Evolutionary conservation across 2,888 invertebrate species (phyloP), one percentile per base, ranked within the genome.

Genomic region (Galeopsomyia nigrocyanea): DNA sequence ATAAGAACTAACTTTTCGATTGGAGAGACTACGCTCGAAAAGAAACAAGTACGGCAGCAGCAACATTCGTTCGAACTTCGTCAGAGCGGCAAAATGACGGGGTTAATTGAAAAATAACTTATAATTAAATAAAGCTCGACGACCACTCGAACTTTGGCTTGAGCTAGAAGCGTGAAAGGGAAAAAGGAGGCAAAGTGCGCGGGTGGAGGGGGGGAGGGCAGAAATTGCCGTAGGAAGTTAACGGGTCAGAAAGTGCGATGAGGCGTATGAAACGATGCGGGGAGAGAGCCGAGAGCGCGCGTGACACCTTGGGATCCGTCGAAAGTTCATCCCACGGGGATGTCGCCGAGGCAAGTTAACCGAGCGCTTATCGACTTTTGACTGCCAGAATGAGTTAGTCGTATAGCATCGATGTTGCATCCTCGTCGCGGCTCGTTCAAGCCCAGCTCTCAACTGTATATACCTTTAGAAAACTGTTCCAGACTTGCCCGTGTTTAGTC

Each of bases 321-420:
- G 73, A 76, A 79, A 80, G 77, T 80, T 80, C 76, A 77, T 75
- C 78, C 79, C 78, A 73, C 53, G 70, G 76, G 26, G 77, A 65
- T 60, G 66, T 69, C 51, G 21, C 14, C 21, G 56, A 61, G 53
- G 75, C 73, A 78, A 79, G 79, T 80, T 80, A 79, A 81, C 76
- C 75, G 72, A 75, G 75, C 74, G 77, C 71, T 76, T 76, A 75
- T 77, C 77, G 76, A 79, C 79, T 81, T 80, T 81, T 79, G 79
- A 79, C 78, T 76, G 75, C 68, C 71, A 62, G 73, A 78, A 77
- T 67, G 73, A 77, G 77, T 79, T 77, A 76, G 76, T 62, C 49
- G 39, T 31, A 51, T 16, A 17, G 55, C 49, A 61, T 60, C 55
- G 71, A 65, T 65, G 46, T 60, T 46, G 22, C 31, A n/a, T 50